Conservation (phyloP, 2,113 vertebrate species). For the Nesogale talazaci region DNA sequence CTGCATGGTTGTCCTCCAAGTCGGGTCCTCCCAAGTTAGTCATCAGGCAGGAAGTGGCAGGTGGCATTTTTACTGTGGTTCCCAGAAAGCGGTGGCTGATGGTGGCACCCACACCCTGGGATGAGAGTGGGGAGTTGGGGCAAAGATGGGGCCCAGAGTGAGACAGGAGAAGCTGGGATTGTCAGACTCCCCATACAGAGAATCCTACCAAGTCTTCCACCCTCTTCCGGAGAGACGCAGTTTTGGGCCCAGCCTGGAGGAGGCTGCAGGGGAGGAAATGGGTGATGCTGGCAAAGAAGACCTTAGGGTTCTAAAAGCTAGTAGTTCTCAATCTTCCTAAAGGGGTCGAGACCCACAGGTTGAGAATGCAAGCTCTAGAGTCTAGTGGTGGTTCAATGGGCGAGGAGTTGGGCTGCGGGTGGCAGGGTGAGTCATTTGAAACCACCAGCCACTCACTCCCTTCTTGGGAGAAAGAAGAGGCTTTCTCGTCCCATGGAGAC, state of each 20-base stretch:
- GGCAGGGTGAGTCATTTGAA: too few relatives aligned
- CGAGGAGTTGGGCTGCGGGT: too few relatives aligned
- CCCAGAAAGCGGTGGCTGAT: neutral
- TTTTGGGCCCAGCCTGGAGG: neutral
- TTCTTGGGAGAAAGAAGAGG: too few relatives aligned
- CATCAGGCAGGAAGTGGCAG: neutral
- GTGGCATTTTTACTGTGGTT: neutral
- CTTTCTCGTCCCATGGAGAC: too few relatives aligned
- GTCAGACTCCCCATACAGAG: too few relatives aligned
- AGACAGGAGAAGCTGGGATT: neutral
- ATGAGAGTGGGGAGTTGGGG: neutral
- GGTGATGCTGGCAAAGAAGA: neutral
- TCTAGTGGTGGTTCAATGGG: neutral
- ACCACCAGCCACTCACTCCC: too few relatives aligned
- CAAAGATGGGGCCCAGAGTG: neutral
- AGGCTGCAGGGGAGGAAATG: neutral
- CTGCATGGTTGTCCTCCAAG: accelerated
- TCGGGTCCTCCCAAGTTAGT: too few relatives aligned
- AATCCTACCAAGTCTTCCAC: neutral
- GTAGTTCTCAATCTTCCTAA: neutral
- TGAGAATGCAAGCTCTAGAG: too few relatives aligned
- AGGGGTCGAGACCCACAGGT: too few relatives aligned
- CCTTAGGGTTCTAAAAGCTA: too few relatives aligned
- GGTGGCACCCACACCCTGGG: neutral
- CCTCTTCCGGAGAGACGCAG: neutral